Conservation (phyloP, 2,888 invertebrate species). For the Callyntrura sp. region DNA sequence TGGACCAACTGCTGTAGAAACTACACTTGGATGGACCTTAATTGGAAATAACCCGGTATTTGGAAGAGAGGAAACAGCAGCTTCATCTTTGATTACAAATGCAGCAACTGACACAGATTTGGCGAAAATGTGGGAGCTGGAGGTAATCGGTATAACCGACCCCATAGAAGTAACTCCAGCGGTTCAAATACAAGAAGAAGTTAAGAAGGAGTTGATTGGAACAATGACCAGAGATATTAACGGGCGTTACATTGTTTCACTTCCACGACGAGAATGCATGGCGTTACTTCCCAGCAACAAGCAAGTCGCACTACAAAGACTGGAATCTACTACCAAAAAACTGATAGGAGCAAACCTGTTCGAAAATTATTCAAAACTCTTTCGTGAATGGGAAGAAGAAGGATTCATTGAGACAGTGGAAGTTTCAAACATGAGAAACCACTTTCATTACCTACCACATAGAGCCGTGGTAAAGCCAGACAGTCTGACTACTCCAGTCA, state of each 20-base stretch:
- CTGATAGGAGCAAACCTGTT: not conserved
- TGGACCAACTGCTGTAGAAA: not conserved
- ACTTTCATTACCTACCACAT: slow-evolving; percentile 19
- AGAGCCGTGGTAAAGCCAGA: not conserved
- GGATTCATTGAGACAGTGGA: not conserved
- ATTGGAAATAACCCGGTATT: too few relatives aligned
- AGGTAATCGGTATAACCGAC: slow-evolving; percentile 44
- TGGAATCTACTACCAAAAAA: not conserved
- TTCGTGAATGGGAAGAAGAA: slow-evolving; percentile 13
- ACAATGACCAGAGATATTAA: not conserved
- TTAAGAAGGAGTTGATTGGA: not conserved
- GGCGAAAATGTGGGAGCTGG: slow-evolving; percentile 11
- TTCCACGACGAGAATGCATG: not conserved
- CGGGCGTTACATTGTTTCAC: not conserved
- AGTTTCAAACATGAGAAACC: too few relatives aligned
- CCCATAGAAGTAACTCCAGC: not conserved
- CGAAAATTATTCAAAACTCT: not conserved
- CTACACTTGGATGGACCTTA: not conserved
- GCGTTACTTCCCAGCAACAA: not conserved
- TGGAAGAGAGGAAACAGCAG: too few relatives aligned
- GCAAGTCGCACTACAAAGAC: not conserved
- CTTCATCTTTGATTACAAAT: too few relatives aligned
- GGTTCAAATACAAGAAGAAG: not conserved
- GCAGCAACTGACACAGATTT: not conserved
- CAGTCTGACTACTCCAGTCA: not conserved